Conservation (phyloP, 1,140 invertebrate genomes). For the Ceratitis capitata region DNA sequence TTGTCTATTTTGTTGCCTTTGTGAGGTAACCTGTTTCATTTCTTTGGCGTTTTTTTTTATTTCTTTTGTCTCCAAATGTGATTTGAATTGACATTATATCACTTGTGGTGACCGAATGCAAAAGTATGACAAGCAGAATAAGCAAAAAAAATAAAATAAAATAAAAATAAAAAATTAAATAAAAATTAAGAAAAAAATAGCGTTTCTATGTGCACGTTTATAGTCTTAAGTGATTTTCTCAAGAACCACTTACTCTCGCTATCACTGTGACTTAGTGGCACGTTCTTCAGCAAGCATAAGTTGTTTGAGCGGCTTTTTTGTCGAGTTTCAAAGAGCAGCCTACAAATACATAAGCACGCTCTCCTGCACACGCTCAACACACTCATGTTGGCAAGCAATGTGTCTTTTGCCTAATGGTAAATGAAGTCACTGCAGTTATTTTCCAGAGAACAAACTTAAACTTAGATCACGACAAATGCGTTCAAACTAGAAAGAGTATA, state of each 20-base stretch:
- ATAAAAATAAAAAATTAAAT: not conserved
- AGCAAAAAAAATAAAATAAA: not conserved
- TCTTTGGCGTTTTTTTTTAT: too few relatives aligned
- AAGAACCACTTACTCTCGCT: not conserved
- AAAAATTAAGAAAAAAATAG: not conserved
- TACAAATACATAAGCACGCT: not conserved
- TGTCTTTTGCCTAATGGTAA: not conserved
- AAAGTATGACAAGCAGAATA: not conserved
- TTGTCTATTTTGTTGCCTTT: not conserved
- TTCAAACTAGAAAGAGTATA: not conserved
- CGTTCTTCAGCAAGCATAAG: too few relatives aligned
- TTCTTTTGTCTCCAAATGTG: not conserved
- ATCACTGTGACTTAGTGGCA: too few relatives aligned
- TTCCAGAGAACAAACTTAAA: not conserved
- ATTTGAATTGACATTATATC: slow-evolving; percentile 14
- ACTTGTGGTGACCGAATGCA: not conserved
- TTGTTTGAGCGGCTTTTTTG: not conserved
- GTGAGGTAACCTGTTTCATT: not conserved
- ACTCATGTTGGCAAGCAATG: not conserved
- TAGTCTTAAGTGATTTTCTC: not conserved
- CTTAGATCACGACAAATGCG: not conserved
- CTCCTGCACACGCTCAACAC: not conserved
- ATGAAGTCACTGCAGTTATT: not conserved
- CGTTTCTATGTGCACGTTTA: too few relatives aligned
- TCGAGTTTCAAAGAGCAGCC: too few relatives aligned